Base-by-base conservation (phyloP, 2,888 invertebrate genomes). In the Parnassius smintheus region DNA sequence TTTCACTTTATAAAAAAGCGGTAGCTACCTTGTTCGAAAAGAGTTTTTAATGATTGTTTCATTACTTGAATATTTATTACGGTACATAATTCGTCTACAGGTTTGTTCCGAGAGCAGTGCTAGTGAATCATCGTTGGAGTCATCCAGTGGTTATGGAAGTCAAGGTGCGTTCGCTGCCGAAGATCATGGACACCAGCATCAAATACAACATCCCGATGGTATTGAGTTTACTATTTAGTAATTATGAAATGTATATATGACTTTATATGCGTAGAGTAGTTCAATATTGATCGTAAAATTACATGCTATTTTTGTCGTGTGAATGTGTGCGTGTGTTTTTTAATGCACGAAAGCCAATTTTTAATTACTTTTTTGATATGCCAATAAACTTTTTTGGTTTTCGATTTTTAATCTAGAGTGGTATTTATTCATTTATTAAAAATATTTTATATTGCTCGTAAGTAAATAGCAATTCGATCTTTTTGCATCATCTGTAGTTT, bases 81-180 rank as follows among this genome's bases (percentile, higher is more conserved):
- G 3, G 35, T 35, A 35, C 4, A 7, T 35, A 35, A 3, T 48
- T 62, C 54, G 22, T 62, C 70, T 74, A 9, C 75, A 92, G 92
- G 91, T 92, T 0, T 92, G 92, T 63, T 91, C 91, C 11, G 92
- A 92, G 65, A 94, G 94, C 75, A 94, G 94, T 75, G 94, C 94
- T 18, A 95, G 95, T 69, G 95, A 95, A 75, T 95, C 95, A 13
- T 95, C 95, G 0, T 82, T 95, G 58, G 95, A 95, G 70, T 95
- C 95, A 0, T 95, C 95, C 42, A 95, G 95, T 70, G 95, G 95
- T 0, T 96, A 96, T 75, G 95, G 95, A 53, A 96, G 95, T 75
- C 96, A 96, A 76, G 95, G 95, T 1, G 95, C 94, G 10, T 94
- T 95, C 75, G 94, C 94, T 0, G 89, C 89, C 0, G 93, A 94